These are phyloP conservation scores for Himalopsyche japonica DNA, from an alignment of 2,888 invertebrate genomes.

Conservation along the genomic window DNA sequence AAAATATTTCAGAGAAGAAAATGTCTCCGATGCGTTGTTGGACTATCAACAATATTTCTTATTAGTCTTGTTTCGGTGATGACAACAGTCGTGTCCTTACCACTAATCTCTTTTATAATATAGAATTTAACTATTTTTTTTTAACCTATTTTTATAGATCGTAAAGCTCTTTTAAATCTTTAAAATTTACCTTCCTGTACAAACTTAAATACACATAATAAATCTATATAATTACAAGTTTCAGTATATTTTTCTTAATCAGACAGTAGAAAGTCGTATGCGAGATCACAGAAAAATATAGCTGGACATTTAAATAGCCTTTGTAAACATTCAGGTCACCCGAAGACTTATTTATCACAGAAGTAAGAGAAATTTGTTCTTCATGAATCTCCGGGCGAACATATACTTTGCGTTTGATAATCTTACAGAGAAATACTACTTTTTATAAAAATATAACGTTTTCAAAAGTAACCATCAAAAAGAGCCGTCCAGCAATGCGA, in stretches of 20 bases:
- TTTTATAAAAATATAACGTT: constrained; percentile 24
- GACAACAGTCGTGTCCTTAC: constrained; percentile 14
- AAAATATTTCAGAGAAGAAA: constrained; percentile 10
- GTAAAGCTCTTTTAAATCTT: constrained; percentile 40
- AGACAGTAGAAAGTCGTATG: constrained; percentile 41
- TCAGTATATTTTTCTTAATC: constrained; percentile 39
- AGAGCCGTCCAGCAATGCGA: not conserved
- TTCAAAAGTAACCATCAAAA: not conserved
- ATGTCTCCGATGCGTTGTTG: constrained; percentile 8
- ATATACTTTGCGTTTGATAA: constrained; percentile 15
- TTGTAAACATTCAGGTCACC: constrained; percentile 31
- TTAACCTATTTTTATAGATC: constrained; percentile 27
- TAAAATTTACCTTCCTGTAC: constrained; percentile 37
- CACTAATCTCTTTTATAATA: constrained; percentile 33
- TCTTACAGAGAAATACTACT: constrained; percentile 13
- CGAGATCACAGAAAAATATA: constrained; percentile 66
- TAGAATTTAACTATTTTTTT: constrained; percentile 29
- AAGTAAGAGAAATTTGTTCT: constrained; percentile 36
- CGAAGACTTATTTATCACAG: constrained; percentile 37
- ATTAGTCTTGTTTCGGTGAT: constrained; percentile 33
- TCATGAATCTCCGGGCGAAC: constrained; percentile 25
- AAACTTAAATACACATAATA: constrained; percentile 30
- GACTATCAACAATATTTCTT: not conserved
- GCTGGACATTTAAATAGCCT: constrained; percentile 55
- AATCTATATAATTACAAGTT: constrained; percentile 29